These are phyloP conservation scores for Ectemnius continuus DNA, from an alignment of 2,888 invertebrate species.

Conservation along the genomic window DNA sequence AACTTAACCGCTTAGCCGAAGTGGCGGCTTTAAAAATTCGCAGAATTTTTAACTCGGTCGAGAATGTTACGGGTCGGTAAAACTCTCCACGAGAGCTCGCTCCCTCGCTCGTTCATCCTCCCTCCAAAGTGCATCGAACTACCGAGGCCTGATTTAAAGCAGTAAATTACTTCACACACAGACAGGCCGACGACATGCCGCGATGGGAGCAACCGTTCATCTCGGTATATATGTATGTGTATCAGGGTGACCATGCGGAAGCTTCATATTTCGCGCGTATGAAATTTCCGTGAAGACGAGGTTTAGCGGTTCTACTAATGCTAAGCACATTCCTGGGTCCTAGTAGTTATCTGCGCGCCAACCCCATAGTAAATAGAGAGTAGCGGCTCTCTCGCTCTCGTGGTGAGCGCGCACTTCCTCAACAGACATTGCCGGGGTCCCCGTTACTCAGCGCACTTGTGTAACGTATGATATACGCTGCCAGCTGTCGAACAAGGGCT, in stretches of 20 bases:
- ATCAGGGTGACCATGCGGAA: background rate
- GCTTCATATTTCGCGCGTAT: constrained; percentile 7
- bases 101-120: no score
- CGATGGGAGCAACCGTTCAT: no score
- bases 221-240: background rate
- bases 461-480: constrained; percentile 60
- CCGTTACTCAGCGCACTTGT: constrained; percentile 35
- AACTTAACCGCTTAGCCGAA: constrained; percentile 39
- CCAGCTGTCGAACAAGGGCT: constrained; percentile 69
- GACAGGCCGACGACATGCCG: no score
- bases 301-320: constrained; percentile 2
- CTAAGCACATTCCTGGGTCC: constrained; percentile 8
- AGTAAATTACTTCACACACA: no score
- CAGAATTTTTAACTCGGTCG: constrained; percentile 44
- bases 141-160: no score
- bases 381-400: constrained; percentile 19
- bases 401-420: constrained; percentile 34
- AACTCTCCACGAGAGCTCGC: constrained; percentile 11
- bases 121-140: no score
- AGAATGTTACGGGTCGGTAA: background rate
- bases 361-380: constrained; percentile 31
- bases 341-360: constrained; percentile 25
- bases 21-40: constrained; percentile 18
- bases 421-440: constrained; percentile 25
- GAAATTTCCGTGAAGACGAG: constrained; percentile 5